These are phyloP conservation scores for Diloba caeruleocephala DNA, from an alignment of 2,888 invertebrate species.

Conservation along the genomic window DNA sequence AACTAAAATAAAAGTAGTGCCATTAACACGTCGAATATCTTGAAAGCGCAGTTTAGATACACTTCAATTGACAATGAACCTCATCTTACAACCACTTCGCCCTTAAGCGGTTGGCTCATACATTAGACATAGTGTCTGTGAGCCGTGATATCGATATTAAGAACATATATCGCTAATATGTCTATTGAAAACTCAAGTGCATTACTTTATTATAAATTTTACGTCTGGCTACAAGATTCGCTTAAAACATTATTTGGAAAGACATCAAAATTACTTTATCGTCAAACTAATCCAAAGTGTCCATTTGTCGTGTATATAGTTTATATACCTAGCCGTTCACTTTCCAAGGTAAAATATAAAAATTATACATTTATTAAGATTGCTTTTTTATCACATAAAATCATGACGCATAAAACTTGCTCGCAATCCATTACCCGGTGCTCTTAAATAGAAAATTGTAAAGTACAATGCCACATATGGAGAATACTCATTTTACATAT, in stretches of 20 bases:
- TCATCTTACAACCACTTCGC: conserved; percentile 43
- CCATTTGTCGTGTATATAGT: conserved; percentile 36
- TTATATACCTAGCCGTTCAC: conserved; percentile 38
- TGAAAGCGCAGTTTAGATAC: conserved; percentile 5
- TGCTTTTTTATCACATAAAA: conserved; percentile 56
- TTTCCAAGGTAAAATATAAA: conserved; percentile 46
- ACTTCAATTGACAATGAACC: conserved; percentile 30
- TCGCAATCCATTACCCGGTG: conserved; percentile 45
- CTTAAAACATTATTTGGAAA: conserved; percentile 54
- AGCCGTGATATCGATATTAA: conserved; percentile 47
- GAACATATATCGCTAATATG: conserved; percentile 49
- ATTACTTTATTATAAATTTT: conserved; percentile 56
- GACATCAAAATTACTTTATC: conserved; percentile 50
- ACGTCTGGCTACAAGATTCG: conserved; percentile 50
- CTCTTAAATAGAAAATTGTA: conserved; percentile 46
- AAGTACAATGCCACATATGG: conserved; percentile 49
- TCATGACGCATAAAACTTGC: conserved; percentile 50
- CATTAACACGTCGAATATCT: conserved; percentile 26
- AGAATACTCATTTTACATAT: conserved; percentile 53
- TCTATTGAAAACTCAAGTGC: conserved; percentile 67
- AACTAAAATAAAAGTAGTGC: conserved; percentile 39
- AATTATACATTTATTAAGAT: conserved; percentile 53
- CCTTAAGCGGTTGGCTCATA: conserved; percentile 50
- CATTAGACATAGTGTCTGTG: conserved; percentile 38
- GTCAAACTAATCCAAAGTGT: conserved; percentile 44